Base-by-base conservation (phyloP, 2,888 invertebrate genomes). In the Apamea crenata region DNA sequence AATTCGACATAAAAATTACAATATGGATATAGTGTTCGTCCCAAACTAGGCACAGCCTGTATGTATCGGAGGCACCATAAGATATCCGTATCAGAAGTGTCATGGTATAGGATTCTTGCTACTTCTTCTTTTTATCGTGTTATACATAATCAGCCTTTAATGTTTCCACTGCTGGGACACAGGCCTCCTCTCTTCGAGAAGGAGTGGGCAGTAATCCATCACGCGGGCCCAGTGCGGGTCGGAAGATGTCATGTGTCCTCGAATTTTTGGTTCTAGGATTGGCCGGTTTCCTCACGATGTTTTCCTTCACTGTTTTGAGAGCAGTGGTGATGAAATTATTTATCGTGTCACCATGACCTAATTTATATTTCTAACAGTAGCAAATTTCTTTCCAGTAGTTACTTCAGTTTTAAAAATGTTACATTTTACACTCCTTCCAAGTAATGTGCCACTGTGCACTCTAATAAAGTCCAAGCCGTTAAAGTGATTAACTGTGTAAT, bases 401-500 rank as follows among this genome's bases (percentile, higher is more conserved):
- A 59, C 32, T 21, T 29, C 67, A 16, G 21, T 69, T 59, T 66
- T 44, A 74, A 70, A 84, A 84, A 32, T 63, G 71, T 47, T 29
- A 78, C 53, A 67, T 59, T 79, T 74, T 50, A 73, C 75, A 86
- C 66, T 76, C 12, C 18, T 29, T 63, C 14, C 56, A 59, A 67
- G 79, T 82, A 83, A 78, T 70, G 73, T 76, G 36, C 61, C 68
- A 36, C 70, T 50, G 70, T 71, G 83, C 72, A 74, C 84, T 75
- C 59, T 79, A 86, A 83, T 83, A 75, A 83, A 73, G 68, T 79
- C 79, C 83, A 32, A 40, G 82, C 36, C 77, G 73, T 84, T 86
- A 79, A 76, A 76, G 73, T 84, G 84, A 84, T 86, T 86, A 83
- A 84, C 68, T 47, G 75, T 74, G 75, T 78, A 74, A 74, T 61